Evolutionary conservation across 2,797 vertebrate genomes (phyloP), one percentile per base, ranked within the genome.

Genomic region (Acrossocheilus wenchowensis): DNA sequence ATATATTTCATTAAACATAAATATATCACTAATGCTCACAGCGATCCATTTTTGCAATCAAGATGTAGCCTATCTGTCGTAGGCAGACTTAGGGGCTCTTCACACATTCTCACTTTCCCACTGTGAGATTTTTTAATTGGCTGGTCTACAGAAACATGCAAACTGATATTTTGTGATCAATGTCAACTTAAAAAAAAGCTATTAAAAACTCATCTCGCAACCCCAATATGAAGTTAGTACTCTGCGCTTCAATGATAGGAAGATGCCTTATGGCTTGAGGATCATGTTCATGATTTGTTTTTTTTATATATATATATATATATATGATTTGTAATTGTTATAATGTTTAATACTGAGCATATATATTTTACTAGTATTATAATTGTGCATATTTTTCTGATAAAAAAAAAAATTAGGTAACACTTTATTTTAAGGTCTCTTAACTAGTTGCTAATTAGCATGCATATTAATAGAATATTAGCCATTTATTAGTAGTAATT

Each of bases 61-160:
- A 34, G 6, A 48, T 72, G 21, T 7, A 36, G 34, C 36, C 36
- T 43, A 26, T 73, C 23, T 48, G 14, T 75, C 2, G 8, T 34
- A 21, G 4, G 48, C 19, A 52, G 17, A 52, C 15, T 34, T 34
- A 30, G 26, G 45, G 45, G 45, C 45, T 30, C 26, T 34, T 75
- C 45, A 75, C 72, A 34, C 72, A 74, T 74, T 74, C 26, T 48
- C 72, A 74, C 26, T 50, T 50, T 50, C n/a, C 43, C n/a, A 26
- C 14, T 50, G 72, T 34, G 15, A 50, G 45, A 30, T 75, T 75
- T 74, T 75, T 75, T 50, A 34, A 75, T 50, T 10, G 2, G 60
- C 50, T 50, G 26, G 7, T 50, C 72, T 17, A 30, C 19, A 8
- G 48, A 75, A 50, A 75, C 43, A 73, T 30, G n/a, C 14, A 74